phyloP scores from a whole-genome alignment of 1,140 invertebrate genomes.

The Augochlora pura region DNA sequence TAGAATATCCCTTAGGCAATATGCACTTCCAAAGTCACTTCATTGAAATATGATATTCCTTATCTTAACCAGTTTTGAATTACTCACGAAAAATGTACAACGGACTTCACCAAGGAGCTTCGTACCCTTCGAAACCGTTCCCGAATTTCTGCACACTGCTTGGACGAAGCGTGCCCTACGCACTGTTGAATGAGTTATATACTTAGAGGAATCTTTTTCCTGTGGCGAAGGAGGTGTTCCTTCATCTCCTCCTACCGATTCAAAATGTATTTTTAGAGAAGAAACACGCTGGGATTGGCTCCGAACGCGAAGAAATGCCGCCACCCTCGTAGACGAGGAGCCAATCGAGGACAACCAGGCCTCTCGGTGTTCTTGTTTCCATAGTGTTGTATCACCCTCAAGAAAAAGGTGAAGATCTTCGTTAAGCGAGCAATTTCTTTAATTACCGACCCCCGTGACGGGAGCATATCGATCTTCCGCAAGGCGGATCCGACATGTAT shows the following conservation, averaged over 20 bases:
- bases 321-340: constrained; percentile 51
- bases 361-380: constrained; percentile 44
- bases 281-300: constrained; percentile 59
- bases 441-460: constrained; percentile 31
- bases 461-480: constrained; percentile 29
- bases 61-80: too few relatives aligned
- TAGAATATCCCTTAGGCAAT: too few relatives aligned
- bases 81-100: too few relatives aligned
- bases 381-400: constrained; percentile 45
- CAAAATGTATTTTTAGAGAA: constrained; percentile 70
- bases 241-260: constrained; percentile 69
- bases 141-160: neutral
- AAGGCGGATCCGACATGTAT: neutral
- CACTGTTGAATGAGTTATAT: constrained; percentile 43
- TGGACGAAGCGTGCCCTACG: constrained; percentile 5
- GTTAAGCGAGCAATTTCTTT: constrained; percentile 49
- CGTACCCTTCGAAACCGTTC: constrained; percentile 5
- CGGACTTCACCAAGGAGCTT: neutral
- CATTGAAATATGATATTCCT: too few relatives aligned
- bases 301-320: constrained; percentile 59
- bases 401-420: constrained; percentile 35
- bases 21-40: too few relatives aligned
- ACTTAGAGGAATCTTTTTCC: constrained; percentile 50
- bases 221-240: constrained; percentile 54
- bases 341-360: constrained; percentile 57